Base-by-base conservation (phyloP, 2,797 vertebrate genomes). In the Anguilla anguilla region DNA sequence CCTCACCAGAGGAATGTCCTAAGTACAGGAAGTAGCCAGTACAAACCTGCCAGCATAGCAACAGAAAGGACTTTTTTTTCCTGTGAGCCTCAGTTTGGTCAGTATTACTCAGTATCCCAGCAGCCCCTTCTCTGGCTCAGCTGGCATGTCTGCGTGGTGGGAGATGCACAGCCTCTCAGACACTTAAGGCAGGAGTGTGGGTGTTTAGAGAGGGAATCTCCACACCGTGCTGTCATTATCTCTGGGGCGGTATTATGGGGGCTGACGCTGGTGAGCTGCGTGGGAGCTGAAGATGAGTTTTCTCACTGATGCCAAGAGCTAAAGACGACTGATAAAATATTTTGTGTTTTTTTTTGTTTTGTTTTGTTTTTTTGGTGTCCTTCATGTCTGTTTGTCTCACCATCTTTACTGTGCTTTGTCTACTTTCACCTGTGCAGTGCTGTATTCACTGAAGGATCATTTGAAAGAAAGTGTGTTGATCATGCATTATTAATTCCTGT, bases 191-290 rank as follows among this genome's bases (percentile, higher is more conserved):
- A 57, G 67, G 11, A 84, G 39, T 35, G n/a, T 64, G 59, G 57
- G 67, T 77, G 83, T 79, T 85, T 22, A 22, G 64, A 77, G 43
- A n/a, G 83, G 82, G 83, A 84, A 74, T 46, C 35, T 87, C 61
- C 46, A 43, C 46, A 15, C 51, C 11, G 35, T 1, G 31, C 46
- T 87, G 51, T 84, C 53, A 84, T 86, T 64, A 43, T 64, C 57
- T 67, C 19, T 19, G 28, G 55, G 55, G 31, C 59, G 22, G 19
- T 15, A 22, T n/a, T 49, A 61, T n/a, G 19, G 43, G 57, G 39
- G 39, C 57, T 49, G 10, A 17, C 61, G 69, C 7, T 51, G 57
- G 22, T 10, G 35, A 10, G 57, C 35, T 67, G 35, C 39, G 43
- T 67, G 39, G 59, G 84, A 22, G 61, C 6, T 84, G 53, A 17